phyloP scores from a whole-genome alignment of 2,797 vertebrate species.

The Leptodactylus fallax region DNA sequence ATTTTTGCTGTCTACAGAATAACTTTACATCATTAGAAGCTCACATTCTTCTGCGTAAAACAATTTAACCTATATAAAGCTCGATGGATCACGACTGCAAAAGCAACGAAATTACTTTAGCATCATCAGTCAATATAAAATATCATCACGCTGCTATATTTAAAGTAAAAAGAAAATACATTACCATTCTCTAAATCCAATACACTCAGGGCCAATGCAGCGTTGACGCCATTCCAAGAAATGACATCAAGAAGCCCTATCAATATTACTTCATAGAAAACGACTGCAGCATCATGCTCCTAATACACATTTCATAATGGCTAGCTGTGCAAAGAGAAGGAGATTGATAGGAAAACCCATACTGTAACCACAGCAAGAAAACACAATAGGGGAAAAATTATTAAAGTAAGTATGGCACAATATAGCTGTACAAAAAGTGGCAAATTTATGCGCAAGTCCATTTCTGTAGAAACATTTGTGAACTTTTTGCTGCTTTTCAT shows the following conservation, averaged over 20 bases:
- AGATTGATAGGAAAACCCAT: neutral
- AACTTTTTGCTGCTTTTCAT: no score
- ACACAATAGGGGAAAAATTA: no score
- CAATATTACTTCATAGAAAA: neutral
- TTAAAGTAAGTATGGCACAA: no score
- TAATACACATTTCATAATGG: neutral
- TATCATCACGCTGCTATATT: neutral
- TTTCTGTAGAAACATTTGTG: no score
- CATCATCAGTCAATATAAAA: neutral
- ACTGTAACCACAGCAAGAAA: neutral
- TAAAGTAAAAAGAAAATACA: neutral
- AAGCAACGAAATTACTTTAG: neutral
- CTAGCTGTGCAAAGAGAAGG: neutral
- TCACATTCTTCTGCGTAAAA: neutral
- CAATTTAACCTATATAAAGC: neutral
- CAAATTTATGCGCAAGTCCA: no score
- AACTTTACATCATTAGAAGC: neutral
- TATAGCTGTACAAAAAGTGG: no score
- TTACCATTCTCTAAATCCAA: neutral
- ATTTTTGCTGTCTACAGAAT: neutral
- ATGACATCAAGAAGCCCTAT: constrained; percentile 2
- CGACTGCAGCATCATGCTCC: neutral
- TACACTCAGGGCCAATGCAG: neutral
- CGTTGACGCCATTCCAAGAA: neutral
- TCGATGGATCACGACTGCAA: neutral